Conservation (phyloP, 92 coral and sea anemone genomes). For the Chrysogorgia sp. region DNA sequence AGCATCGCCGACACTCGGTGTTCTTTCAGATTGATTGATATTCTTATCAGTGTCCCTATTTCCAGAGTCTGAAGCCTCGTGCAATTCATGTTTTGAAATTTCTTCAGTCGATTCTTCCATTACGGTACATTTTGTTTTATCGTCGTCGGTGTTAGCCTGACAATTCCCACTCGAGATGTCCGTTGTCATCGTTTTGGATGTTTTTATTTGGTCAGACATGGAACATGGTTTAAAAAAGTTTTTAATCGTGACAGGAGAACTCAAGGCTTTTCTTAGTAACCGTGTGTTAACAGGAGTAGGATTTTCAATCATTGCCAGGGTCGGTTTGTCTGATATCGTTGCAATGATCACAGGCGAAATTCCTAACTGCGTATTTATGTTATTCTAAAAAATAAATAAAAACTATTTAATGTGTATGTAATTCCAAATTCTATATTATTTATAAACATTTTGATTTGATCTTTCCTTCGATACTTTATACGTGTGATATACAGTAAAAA, state of each 20-base stretch:
- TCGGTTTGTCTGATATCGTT: constrained; percentile 47
- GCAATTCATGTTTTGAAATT: neutral
- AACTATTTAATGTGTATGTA: neutral
- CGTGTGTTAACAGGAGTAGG: constrained; percentile 69
- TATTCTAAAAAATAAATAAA: constrained; percentile 58
- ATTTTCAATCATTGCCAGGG: constrained; percentile 63
- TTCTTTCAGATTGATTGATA: neutral
- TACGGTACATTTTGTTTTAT: neutral
- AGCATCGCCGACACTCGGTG: neutral
- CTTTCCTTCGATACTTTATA: no score
- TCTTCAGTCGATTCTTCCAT: neutral
- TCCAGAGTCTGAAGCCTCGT: neutral
- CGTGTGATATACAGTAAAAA: no score
- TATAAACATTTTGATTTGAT: no score
- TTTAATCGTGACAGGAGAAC: constrained; percentile 85
- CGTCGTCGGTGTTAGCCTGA: neutral
- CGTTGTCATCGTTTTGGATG: neutral
- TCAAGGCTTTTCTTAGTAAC: constrained; percentile 77
- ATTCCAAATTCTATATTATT: no score
- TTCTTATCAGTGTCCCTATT: neutral
- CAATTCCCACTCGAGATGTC: neutral
- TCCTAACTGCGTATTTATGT: constrained; percentile 69
- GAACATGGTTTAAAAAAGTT: constrained; percentile 73
- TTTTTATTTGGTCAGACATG: constrained; percentile 31
- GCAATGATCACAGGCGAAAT: constrained; percentile 48